Percentiles rank a stretch among this genome's conserved stretches.
These are phyloP conservation scores for Microchirus variegatus DNA, from an alignment of 2,797 vertebrate species.

Conservation along the genomic window DNA sequence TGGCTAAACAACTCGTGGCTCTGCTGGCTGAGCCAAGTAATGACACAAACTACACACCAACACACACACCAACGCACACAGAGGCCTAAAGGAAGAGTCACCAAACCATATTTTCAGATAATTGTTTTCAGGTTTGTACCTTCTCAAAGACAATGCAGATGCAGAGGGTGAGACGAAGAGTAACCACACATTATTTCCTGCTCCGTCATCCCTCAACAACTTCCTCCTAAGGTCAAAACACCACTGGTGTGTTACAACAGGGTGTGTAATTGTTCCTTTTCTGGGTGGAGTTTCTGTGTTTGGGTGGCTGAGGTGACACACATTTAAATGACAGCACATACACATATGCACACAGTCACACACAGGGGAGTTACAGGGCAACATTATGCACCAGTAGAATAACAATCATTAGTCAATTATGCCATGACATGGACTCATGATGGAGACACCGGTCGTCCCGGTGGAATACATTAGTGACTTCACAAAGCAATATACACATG, in stretches of 20 bases:
- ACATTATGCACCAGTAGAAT: conserved; percentile 56
- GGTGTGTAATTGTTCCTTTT: too few species aligned
- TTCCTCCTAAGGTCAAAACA: too few species aligned
- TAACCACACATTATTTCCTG: too few species aligned
- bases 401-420: conserved; percentile 71
- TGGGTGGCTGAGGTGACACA: neutral
- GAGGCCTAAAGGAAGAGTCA: neutral
- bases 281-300: too few species aligned
- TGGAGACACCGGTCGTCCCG: conserved; percentile 46
- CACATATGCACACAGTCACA: conserved; percentile 9
- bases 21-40: conserved; percentile 48
- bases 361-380: conserved; percentile 34
- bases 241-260: too few species aligned
- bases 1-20: conserved; percentile 69
- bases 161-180: too few species aligned
- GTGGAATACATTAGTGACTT: conserved; percentile 50
- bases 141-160: too few species aligned
- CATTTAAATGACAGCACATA: conserved; percentile 1
- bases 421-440: conserved; percentile 56
- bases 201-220: too few species aligned
- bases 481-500: conserved; percentile 41
- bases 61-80: conserved; percentile 8
- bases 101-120: too few species aligned
- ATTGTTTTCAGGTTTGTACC: too few species aligned
- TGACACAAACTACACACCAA: conserved; percentile 33